Evolutionary conservation across 1,140 invertebrate genomes (phyloP), one percentile per base, ranked within the genome.

Genomic region (Delia radicum): DNA sequence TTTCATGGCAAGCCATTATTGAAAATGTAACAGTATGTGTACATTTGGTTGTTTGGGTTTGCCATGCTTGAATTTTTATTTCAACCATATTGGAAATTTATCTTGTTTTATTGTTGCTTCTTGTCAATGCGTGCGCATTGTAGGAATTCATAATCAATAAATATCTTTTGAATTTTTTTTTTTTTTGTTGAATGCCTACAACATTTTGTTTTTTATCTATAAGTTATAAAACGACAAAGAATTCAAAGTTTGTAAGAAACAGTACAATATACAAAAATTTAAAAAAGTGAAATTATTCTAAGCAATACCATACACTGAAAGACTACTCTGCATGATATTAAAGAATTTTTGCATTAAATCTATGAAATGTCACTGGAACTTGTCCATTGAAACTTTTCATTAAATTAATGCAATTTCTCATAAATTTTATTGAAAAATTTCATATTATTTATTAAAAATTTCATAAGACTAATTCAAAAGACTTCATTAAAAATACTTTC

Each of bases 71-170:
- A 21, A 18, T 33, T 24, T 69, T 15, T 69, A 10, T 69, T 69
- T 69, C 65, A 37, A 69, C 65, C 65, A 69, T 69, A 69, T 69
- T 69, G 65, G 31, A 69, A 69, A 69, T 69, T 69, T 31, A 69
- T 33, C 29, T 37, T 55, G 48, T 55, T 7, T 55, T 21, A 21
- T 24, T 21, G 2, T 24, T 33, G n/a, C 29, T 33, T 69, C 5
- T 7, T 31, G 63, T 28, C 46, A 21, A 29, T 69, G n/a, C 65
- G 18, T 69, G 65, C 65, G 65, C 65, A 69, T n/a, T 69, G 65
- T 37, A 69, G 33, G 29, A 37, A 33, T 18, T 67, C 63, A 5
- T n/a, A n/a, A n/a, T n/a, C 4, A 8, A 18, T 15, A 67, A 21
- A 18, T 67, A 31, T 18, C 0, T n/a, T 13, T 10, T 55, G 18